Conservation (phyloP, 2,113 vertebrate genomes). For the Hypanus sabinus region DNA sequence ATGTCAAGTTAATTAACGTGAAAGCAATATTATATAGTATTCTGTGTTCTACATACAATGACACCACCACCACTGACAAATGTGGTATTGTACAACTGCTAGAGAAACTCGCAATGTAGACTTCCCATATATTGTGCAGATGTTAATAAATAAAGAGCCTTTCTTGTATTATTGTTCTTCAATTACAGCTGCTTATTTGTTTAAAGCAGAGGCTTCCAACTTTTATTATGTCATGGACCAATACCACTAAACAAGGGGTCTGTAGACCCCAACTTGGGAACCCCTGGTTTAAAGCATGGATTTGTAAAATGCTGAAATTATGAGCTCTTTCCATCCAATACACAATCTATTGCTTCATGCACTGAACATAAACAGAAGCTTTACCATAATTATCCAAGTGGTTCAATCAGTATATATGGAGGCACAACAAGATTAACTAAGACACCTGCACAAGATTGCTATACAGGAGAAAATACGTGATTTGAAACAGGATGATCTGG, state of each 20-base stretch:
- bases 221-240: too few species aligned
- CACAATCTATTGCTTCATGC: background rate
- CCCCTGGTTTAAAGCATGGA: background rate
- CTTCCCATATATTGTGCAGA: background rate
- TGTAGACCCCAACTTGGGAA: too few species aligned
- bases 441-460: background rate
- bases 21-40: background rate
- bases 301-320: background rate
- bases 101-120: background rate
- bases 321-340: background rate
- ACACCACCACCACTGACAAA: background rate
- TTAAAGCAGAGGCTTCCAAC: too few species aligned
- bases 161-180: background rate
- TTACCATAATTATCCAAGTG: background rate
- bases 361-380: background rate
- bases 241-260: too few species aligned
- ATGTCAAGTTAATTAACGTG: background rate
- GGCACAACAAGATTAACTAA: background rate
- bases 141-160: background rate
- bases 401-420: background rate
- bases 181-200: background rate
- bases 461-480: background rate
- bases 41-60: background rate
- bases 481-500: background rate
- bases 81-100: background rate